Conservation (phyloP, 2,797 vertebrate genomes). For the Acridotheres tristis region DNA sequence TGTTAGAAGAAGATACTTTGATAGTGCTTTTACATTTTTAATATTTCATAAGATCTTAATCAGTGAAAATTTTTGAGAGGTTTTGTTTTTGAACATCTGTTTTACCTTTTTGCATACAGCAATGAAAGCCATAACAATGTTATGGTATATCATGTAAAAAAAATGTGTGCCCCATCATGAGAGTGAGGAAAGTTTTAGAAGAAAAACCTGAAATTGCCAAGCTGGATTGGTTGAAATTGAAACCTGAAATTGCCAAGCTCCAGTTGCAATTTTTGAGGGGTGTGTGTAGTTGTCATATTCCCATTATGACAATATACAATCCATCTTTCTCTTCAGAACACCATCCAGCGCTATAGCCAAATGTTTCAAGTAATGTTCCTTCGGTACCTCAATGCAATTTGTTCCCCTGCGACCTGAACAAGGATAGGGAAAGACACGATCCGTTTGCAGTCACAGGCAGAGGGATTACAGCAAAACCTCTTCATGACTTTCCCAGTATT, state of each 20-base stretch:
- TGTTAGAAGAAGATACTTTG: not conserved
- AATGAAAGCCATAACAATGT: not conserved
- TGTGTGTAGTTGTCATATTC: not conserved
- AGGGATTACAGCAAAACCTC: not conserved
- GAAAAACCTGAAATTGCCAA: not conserved
- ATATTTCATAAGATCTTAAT: not conserved
- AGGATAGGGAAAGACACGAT: not conserved
- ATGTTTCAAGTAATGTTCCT: not conserved
- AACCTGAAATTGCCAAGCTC: not conserved
- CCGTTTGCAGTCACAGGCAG: not conserved
- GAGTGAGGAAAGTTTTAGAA: not conserved
- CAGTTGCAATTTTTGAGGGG: not conserved
- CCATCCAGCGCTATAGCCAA: not conserved
- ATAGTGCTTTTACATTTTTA: not conserved
- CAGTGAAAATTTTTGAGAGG: not conserved
- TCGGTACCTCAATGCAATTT: not conserved
- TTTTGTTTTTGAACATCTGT: not conserved
- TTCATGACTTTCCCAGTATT: not conserved
- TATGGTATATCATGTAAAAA: accelerated
- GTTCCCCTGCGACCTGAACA: not conserved
- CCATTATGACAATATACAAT: no score
- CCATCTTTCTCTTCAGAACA: not conserved
- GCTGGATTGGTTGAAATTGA: not conserved
- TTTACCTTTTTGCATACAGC: not conserved
- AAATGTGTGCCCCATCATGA: not conserved